Conservation (phyloP, 2,797 vertebrate species). For the Myripristis murdjan region DNA sequence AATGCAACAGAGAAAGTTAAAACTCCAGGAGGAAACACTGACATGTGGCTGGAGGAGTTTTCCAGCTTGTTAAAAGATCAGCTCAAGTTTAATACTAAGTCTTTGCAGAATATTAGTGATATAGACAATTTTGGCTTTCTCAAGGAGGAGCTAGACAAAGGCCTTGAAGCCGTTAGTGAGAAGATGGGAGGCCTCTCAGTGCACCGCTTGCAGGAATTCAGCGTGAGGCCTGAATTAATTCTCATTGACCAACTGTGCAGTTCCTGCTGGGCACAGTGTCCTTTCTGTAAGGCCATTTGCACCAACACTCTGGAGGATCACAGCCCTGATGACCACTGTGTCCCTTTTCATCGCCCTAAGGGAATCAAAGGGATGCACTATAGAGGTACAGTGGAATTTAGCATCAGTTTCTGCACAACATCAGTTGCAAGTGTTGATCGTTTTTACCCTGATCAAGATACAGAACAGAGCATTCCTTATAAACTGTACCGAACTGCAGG, state of each 20-base stretch:
- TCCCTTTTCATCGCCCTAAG: constrained; percentile 52
- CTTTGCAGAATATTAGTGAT: constrained; percentile 47
- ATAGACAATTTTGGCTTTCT: constrained; percentile 52
- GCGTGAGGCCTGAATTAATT: constrained; percentile 59
- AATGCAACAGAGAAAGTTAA: constrained; percentile 59
- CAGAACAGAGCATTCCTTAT: rapidly evolving
- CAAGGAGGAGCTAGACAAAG: constrained; percentile 32
- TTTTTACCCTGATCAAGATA: not conserved
- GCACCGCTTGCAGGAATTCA: constrained; percentile 36
- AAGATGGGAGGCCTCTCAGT: constrained; percentile 31
- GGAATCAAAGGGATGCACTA: constrained; percentile 27
- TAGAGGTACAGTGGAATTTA: not conserved
- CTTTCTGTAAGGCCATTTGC: constrained; percentile 71
- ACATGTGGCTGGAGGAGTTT: constrained; percentile 77
- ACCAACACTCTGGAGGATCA: constrained; percentile 69
- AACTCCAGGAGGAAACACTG: constrained; percentile 25
- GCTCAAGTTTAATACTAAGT: constrained; percentile 60
- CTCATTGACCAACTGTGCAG: constrained; percentile 74
- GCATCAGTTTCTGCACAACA: constrained; percentile 57
- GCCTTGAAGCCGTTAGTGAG: not conserved
- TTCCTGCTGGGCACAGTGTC: constrained; percentile 77
- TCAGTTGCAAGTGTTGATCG: constrained; percentile 21
- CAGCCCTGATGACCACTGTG: constrained; percentile 54
- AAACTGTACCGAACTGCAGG: constrained; percentile 64
- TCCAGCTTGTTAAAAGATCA: constrained; percentile 48